Evolutionary conservation across 2,888 invertebrate species (phyloP).

Genomic region (Dryococelus australis): DNA sequence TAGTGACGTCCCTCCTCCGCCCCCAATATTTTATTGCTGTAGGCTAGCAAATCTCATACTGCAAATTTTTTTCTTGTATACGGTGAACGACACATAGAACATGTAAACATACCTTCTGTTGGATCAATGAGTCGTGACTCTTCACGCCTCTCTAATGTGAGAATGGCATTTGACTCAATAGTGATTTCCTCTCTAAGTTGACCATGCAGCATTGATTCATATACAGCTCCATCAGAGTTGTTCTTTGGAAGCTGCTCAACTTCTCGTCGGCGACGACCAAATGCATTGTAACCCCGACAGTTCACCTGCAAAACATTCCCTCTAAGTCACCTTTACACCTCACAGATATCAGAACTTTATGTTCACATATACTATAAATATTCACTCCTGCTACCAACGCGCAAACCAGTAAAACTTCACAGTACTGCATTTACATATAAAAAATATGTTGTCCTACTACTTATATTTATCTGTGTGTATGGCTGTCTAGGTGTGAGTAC

Average conservation of each 20-base stretch:
- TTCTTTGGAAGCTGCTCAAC: constrained; percentile 54
- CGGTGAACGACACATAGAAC: background rate
- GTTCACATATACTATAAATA: background rate
- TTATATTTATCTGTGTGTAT: too few relatives aligned
- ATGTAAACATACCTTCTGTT: constrained; percentile 71
- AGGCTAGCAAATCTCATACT: too few relatives aligned
- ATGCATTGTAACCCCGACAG: constrained; percentile 90
- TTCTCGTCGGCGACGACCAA: constrained; percentile 76
- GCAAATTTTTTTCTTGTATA: too few relatives aligned
- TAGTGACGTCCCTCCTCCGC: too few relatives aligned
- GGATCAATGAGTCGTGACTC: constrained; percentile 76
- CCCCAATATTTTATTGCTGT: too few relatives aligned
- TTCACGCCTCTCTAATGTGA: constrained; percentile 87
- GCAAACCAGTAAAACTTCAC: background rate
- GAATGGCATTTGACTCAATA: constrained; percentile 89
- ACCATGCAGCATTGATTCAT: constrained; percentile 71
- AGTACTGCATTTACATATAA: background rate
- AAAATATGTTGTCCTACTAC: too few relatives aligned
- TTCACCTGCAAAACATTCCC: constrained; percentile 70
- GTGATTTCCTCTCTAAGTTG: constrained; percentile 92
- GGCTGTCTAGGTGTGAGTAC: too few relatives aligned
- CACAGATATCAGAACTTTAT: background rate
- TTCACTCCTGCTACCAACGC: too few relatives aligned
- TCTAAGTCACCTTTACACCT: background rate
- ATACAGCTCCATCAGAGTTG: constrained; percentile 67